These are phyloP conservation scores for Scomber colias DNA, from an alignment of 2,113 vertebrate genomes.

Conservation along the genomic window DNA sequence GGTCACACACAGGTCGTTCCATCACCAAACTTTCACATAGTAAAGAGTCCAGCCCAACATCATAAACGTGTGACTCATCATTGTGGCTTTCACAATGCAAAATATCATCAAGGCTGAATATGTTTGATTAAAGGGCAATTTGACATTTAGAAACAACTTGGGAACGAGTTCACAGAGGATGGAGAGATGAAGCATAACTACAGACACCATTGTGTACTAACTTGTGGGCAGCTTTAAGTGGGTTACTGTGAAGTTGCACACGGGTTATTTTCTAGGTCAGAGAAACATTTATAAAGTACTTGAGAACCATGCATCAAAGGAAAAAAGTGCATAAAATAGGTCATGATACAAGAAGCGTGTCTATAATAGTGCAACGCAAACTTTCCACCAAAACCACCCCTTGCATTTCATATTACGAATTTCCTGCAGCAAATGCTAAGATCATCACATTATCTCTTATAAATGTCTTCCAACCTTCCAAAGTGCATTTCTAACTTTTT, in stretches of 20 bases:
- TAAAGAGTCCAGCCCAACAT: background rate
- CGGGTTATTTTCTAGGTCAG: constrained; percentile 79
- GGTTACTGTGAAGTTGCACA: constrained; percentile 42
- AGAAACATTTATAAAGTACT: constrained; percentile 44
- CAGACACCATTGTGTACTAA: constrained; percentile 3
- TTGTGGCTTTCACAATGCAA: background rate
- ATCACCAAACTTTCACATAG: background rate
- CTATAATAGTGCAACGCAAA: constrained; percentile 15
- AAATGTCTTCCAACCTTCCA: no score
- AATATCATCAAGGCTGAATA: background rate
- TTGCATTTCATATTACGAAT: background rate
- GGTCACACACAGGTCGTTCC: background rate
- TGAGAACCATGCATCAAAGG: constrained; percentile 35
- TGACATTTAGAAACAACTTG: constrained; percentile 13
- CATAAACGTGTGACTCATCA: background rate
- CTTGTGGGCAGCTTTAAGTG: constrained; percentile 40
- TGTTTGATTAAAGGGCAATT: background rate
- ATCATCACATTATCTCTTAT: no score
- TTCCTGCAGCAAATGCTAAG: constrained; percentile 11
- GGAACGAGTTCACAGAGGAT: background rate
- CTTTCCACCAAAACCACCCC: constrained; percentile 63
- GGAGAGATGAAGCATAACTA: background rate
- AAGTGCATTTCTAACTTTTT: no score
- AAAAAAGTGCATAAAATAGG: constrained; percentile 68
- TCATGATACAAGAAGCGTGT: constrained; percentile 49